These are phyloP conservation scores for Danio jaintianensis DNA, from an alignment of 2,797 vertebrate genomes.

Conservation along the genomic window DNA sequence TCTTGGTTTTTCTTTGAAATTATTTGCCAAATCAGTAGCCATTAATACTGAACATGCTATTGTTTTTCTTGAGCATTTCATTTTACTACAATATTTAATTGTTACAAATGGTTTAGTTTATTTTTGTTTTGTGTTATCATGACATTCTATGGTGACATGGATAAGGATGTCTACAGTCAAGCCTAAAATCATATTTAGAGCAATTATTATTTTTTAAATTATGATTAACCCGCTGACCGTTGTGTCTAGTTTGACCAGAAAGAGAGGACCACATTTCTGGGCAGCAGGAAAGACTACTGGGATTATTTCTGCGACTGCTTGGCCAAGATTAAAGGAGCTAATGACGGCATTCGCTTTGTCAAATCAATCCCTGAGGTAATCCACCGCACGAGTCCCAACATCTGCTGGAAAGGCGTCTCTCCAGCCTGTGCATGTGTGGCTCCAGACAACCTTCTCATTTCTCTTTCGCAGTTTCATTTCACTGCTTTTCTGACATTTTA, in stretches of 20 bases:
- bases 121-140: background rate
- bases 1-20: too few species aligned
- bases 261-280: conserved; percentile 91
- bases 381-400: conserved; percentile 45
- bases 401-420: background rate
- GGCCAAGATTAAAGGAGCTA: conserved; percentile 94
- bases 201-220: background rate
- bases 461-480: background rate
- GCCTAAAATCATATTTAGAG: background rate
- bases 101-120: background rate
- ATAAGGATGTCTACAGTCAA: background rate
- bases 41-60: too few species aligned
- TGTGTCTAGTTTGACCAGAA: conserved; percentile 92
- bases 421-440: background rate
- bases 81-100: background rate
- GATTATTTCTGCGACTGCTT: conserved; percentile 96
- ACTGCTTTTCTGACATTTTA: conserved; percentile 1
- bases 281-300: conserved; percentile 97
- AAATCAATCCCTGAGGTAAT: conserved; percentile 93
- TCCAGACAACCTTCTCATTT: background rate
- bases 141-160: background rate
- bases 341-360: conserved; percentile 96
- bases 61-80: too few species aligned
- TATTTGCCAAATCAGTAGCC: too few species aligned
- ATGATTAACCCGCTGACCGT: conserved; percentile 19